These are phyloP conservation scores for Oryzaephilus surinamensis DNA, from an alignment of 1,140 invertebrate genomes.

Conservation along the genomic window DNA sequence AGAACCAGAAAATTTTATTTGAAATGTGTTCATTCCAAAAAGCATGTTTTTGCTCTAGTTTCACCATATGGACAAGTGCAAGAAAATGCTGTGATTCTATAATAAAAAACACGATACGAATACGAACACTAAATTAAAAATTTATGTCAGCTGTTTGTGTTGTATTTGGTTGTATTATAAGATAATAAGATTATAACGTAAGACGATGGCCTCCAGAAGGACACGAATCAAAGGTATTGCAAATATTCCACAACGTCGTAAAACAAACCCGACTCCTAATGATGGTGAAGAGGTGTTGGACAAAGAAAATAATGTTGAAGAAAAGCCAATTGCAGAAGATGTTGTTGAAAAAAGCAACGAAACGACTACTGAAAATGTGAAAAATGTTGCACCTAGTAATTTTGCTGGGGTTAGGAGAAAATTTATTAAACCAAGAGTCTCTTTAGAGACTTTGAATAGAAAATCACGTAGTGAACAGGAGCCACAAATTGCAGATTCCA, in stretches of 20 bases:
- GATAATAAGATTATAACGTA: neutral
- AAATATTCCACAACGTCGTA: constrained; percentile 31
- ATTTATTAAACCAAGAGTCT: constrained; percentile 19
- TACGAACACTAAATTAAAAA: constrained; percentile 6
- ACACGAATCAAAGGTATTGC: constrained; percentile 32
- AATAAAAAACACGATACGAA: constrained; percentile 2
- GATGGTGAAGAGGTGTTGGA: constrained; percentile 5
- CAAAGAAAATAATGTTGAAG: neutral
- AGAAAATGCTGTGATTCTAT: constrained; percentile 1
- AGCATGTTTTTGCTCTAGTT: too few relatives aligned
- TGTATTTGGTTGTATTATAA: neutral
- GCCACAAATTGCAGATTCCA: too few relatives aligned
- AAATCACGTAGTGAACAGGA: constrained; percentile 9
- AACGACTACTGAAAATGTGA: neutral
- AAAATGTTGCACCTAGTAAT: neutral
- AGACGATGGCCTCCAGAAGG: constrained; percentile 22
- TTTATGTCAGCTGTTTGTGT: neutral
- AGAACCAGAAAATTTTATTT: too few relatives aligned
- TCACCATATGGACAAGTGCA: too few relatives aligned
- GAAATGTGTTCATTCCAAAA: too few relatives aligned
- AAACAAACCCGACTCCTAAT: constrained; percentile 9
- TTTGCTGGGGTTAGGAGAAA: constrained; percentile 7
- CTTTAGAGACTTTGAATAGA: constrained; percentile 15
- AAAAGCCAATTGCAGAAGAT: neutral
- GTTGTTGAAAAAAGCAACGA: constrained; percentile 4